Evolutionary conservation across 2,113 vertebrate species (phyloP).

Genomic region (Trogon surrucura): DNA sequence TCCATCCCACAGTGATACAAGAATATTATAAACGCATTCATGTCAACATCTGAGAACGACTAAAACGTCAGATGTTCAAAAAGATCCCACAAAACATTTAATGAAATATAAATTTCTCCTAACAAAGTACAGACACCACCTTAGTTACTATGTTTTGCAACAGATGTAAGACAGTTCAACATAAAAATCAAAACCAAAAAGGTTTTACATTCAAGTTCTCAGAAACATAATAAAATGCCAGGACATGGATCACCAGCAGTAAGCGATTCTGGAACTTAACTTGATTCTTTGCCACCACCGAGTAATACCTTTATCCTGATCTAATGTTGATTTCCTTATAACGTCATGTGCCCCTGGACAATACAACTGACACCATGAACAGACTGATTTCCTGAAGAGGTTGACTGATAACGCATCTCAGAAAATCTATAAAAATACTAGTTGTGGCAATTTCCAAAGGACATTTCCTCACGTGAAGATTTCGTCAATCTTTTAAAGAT

Average conservation of each 20-base stretch:
- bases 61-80: background rate
- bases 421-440: background rate
- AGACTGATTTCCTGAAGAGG: background rate
- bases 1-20: background rate
- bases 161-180: background rate
- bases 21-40: background rate
- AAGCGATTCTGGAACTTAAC: background rate
- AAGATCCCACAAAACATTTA: background rate
- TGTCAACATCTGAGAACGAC: background rate
- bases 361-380: background rate
- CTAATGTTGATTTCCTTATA: background rate
- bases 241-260: background rate
- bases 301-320: background rate
- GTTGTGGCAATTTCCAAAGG: background rate
- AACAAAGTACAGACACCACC: background rate
- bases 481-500: background rate
- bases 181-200: background rate
- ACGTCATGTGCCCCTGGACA: background rate
- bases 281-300: background rate
- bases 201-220: background rate
- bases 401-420: background rate
- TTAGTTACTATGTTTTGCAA: background rate
- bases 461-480: background rate
- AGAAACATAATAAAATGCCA: background rate
- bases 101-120: background rate